Base-by-base conservation (phyloP, 2,113 vertebrate genomes). In the Cnemophilus loriae region DNA sequence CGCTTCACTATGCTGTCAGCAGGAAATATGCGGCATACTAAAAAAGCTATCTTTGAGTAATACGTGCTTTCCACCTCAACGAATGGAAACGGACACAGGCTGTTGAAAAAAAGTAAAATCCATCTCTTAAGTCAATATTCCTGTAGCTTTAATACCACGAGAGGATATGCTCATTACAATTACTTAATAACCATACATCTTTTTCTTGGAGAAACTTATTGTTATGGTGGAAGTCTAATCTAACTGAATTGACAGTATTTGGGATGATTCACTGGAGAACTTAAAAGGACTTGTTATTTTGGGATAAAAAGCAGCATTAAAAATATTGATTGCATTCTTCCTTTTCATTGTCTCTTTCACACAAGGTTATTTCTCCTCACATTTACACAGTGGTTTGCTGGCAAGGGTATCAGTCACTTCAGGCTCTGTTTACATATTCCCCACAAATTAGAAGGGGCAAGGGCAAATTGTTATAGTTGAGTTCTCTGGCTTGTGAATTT, bases 21-120 rank as follows among this genome's bases (percentile, higher is more conserved):
- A 89, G 65, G 37, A 90, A 94, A 91, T 95, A 87, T 28, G 56
- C 63, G 30, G 28, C 53, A 41, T 63, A 88, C 52, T 74, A 55
- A 80, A 94, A 95, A 87, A 70, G 18, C 50, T 96, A 18, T 52
- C 33, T 96, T 89, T 80, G 27, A 87, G 44, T 91, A 96, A 94
- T 44, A 52, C 1, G 0, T 56, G 65, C 42, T 89, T 97, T 80
- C 92, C 16, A 55, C 83, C 56, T 97, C 27, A 89, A 84, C 50
- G 91, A 90, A 95, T 82, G 35, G 57, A 84, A 86, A 84, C 32
- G 91, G 77, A 88, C 41, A 56, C 5, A 70, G 27, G 65, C 21
- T 77, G 84, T 88, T 68, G 55, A 70, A 93, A 78, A 60, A 83
- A 87, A 67, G 47, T n/a, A 69, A 95, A 92, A 93, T 84, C 46